Conservation (phyloP, 1,140 invertebrate genomes). For the Drosophila takahashii region DNA sequence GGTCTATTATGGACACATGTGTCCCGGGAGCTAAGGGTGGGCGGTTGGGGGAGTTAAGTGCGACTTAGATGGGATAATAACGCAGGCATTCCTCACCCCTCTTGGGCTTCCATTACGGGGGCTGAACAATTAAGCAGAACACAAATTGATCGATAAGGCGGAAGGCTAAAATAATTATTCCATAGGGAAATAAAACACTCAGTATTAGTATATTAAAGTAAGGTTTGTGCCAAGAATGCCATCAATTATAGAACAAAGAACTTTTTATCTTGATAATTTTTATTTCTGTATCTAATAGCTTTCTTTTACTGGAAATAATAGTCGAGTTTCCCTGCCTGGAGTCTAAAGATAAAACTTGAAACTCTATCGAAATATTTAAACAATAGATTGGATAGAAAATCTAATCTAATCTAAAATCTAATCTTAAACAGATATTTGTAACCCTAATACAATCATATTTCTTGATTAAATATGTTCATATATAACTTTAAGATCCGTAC, state of each 20-base stretch:
- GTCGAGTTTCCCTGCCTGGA: too few species aligned
- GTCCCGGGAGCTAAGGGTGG: constrained; percentile 26
- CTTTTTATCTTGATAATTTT: background rate
- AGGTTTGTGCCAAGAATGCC: background rate
- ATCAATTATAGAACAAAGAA: background rate
- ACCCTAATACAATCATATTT: too few species aligned
- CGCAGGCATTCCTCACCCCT: constrained; percentile 25
- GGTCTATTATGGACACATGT: constrained; percentile 57
- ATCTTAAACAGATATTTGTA: too few species aligned
- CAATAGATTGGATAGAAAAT: too few species aligned
- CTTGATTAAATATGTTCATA: too few species aligned
- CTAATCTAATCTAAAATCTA: too few species aligned
- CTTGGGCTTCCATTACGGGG: constrained; percentile 2
- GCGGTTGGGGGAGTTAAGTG: constrained; percentile 39
- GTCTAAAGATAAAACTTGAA: too few species aligned
- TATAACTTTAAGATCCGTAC: too few species aligned
- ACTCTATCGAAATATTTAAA: too few species aligned
- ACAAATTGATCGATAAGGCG: constrained; percentile 29
- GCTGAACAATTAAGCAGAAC: constrained; percentile 35
- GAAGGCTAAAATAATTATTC: constrained; percentile 10
- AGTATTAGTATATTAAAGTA: background rate
- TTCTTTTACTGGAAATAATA: too few species aligned
- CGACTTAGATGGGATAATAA: constrained; percentile 54
- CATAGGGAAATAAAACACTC: constrained; percentile 1
- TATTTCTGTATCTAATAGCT: background rate